Percentiles rank a stretch among this genome's conserved stretches.
Evolutionary conservation across 2,113 vertebrate species (phyloP).

Genomic region (Heteronetta atricapilla): DNA sequence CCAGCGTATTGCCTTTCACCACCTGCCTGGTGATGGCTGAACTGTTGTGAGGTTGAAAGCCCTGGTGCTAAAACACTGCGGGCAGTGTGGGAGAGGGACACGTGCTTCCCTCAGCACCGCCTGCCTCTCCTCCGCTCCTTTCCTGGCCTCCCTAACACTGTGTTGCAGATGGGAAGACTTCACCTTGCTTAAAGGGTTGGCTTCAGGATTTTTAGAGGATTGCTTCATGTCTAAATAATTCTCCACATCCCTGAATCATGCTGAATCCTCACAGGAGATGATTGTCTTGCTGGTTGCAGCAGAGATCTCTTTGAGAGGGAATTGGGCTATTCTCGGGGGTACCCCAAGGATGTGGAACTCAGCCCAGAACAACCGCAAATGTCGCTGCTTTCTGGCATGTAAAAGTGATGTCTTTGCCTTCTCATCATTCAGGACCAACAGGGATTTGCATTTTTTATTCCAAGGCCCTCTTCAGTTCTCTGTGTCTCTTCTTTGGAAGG

Average conservation of each 20-base stretch:
- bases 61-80: not conserved
- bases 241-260: not conserved
- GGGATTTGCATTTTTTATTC: not conserved
- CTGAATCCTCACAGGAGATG: not conserved
- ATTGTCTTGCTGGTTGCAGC: not conserved
- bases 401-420: not conserved
- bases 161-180: not conserved
- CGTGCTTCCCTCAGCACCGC: fast-evolving
- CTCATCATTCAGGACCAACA: not conserved
- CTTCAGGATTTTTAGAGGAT: not conserved
- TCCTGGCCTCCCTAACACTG: not conserved
- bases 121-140: not conserved
- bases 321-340: not conserved
- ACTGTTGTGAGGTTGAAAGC: not conserved
- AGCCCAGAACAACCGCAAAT: not conserved
- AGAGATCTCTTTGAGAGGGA: not conserved
- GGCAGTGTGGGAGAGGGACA: not conserved
- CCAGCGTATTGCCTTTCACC: not conserved
- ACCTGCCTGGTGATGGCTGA: not conserved
- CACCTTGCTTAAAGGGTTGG: not conserved
- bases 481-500: not conserved
- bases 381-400: not conserved
- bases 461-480: not conserved
- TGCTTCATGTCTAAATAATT: not conserved
- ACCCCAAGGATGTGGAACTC: not conserved